Percentiles rank a stretch among this genome's conserved stretches.
Conservation (phyloP, 2,797 vertebrate genomes). For the Chiroxiphia lanceolata region DNA sequence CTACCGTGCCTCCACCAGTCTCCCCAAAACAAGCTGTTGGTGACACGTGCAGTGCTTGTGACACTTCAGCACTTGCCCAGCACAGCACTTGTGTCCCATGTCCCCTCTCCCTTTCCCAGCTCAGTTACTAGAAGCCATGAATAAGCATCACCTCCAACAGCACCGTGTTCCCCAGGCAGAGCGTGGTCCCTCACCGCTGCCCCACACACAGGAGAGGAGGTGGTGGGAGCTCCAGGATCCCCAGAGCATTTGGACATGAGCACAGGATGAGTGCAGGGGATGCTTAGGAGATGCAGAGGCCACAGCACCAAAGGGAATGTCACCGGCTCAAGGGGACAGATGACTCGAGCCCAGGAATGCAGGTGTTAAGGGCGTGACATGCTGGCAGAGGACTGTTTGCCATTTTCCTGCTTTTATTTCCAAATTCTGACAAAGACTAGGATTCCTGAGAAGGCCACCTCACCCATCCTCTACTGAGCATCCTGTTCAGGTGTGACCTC, state of each 20-base stretch:
- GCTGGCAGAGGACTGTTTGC: neutral
- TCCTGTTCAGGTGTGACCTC: accelerated
- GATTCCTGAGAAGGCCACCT: neutral
- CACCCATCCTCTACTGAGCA: neutral
- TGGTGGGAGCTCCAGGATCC: neutral
- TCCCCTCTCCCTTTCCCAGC: neutral
- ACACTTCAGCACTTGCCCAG: neutral
- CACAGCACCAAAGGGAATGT: neutral
- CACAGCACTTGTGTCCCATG: accelerated
- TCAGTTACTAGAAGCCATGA: accelerated
- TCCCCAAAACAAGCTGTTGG: neutral
- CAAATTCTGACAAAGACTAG: neutral
- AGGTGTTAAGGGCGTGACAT: accelerated
- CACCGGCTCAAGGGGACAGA: accelerated
- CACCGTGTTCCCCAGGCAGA: accelerated
- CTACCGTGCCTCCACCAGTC: neutral
- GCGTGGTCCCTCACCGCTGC: accelerated
- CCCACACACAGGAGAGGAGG: accelerated
- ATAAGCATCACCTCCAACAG: accelerated
- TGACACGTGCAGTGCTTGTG: neutral
- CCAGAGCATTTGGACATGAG: accelerated
- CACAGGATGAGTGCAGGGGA: accelerated
- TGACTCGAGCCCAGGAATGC: accelerated
- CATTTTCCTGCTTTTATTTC: neutral
- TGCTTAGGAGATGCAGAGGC: neutral